These are phyloP conservation scores for Mythimna albipuncta DNA, from an alignment of 2,888 invertebrate genomes.

Conservation along the genomic window DNA sequence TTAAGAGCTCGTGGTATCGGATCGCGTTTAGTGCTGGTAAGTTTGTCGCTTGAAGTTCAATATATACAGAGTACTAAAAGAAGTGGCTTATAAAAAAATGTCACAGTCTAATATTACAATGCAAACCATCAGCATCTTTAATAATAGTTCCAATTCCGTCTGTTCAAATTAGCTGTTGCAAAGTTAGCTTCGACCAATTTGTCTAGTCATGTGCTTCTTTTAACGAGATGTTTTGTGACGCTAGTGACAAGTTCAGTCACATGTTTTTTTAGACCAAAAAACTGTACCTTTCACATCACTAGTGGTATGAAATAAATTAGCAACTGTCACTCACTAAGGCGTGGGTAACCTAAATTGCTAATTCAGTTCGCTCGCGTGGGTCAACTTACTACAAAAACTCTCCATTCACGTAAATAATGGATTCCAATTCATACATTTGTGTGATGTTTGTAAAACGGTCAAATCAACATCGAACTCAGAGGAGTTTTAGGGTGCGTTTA, in stretches of 20 bases:
- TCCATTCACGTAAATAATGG: conserved; percentile 33
- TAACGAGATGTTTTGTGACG: conserved; percentile 57
- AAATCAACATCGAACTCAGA: conserved; percentile 30
- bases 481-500: not conserved
- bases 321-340: conserved; percentile 16
- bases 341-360: conserved; percentile 45
- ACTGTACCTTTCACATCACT: conserved; percentile 60
- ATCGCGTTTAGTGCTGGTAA: not conserved
- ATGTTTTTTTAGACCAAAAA: conserved; percentile 60
- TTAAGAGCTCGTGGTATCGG: not conserved
- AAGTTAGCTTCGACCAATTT: conserved; percentile 53
- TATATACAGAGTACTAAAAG: not conserved
- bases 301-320: conserved; percentile 51
- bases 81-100: not conserved
- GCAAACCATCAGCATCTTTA: conserved; percentile 28
- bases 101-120: conserved; percentile 14
- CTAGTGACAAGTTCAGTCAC: conserved; percentile 45
- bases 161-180: conserved; percentile 50
- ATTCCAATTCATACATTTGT: conserved; percentile 30
- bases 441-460: conserved; percentile 32
- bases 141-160: conserved; percentile 53
- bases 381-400: conserved; percentile 29
- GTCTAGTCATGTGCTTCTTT: conserved; percentile 53
- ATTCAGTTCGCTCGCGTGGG: conserved; percentile 25
- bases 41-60: no score